A percentile compares a stretch with the other conserved stretches of the same genome.
These are phyloP conservation scores for Punctoribates punctum DNA, from an alignment of 2,888 invertebrate genomes.

Conservation along the genomic window DNA sequence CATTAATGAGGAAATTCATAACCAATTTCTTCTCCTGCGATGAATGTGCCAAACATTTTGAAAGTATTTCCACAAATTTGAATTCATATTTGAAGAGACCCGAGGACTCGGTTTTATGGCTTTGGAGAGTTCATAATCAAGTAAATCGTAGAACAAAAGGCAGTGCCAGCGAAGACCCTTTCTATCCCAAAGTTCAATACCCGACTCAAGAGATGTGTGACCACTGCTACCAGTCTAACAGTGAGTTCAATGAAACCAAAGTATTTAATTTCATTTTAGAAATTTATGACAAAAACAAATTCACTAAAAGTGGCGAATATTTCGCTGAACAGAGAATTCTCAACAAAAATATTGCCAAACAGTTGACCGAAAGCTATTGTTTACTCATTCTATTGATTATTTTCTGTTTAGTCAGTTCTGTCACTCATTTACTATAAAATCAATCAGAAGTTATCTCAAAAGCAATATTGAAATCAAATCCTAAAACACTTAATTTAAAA, in stretches of 20 bases:
- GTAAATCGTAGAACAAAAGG: conserved; percentile 75
- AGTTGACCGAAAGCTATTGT: not conserved
- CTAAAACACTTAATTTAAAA: too few relatives aligned
- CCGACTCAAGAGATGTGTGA: conserved; percentile 68
- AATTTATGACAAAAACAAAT: conserved; percentile 6
- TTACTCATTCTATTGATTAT: not conserved
- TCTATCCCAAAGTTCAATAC: conserved; percentile 75
- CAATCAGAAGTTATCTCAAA: too few relatives aligned
- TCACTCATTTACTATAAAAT: too few relatives aligned
- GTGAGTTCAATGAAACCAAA: conserved; percentile 15
- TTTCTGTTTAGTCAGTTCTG: not conserved
- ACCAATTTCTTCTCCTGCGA: conserved; percentile 89
- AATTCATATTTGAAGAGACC: conserved; percentile 66
- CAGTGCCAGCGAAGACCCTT: conserved; percentile 83
- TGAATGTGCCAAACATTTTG: conserved; percentile 84
- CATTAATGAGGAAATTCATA: conserved; percentile 80
- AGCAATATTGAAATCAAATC: too few relatives aligned
- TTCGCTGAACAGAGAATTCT: conserved; percentile 19
- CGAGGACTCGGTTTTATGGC: conserved; percentile 66
- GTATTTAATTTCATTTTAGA: conserved; percentile 27
- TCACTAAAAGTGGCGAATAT: conserved; percentile 15
- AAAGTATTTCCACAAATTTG: conserved; percentile 71
- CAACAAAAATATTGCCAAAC: not conserved
- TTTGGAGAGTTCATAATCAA: conserved; percentile 50
- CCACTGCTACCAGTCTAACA: conserved; percentile 57